Percentiles rank a stretch among this genome's conserved stretches.
phyloP scores from a whole-genome alignment of 2,113 vertebrate species.

The Thunnus maccoyii region DNA sequence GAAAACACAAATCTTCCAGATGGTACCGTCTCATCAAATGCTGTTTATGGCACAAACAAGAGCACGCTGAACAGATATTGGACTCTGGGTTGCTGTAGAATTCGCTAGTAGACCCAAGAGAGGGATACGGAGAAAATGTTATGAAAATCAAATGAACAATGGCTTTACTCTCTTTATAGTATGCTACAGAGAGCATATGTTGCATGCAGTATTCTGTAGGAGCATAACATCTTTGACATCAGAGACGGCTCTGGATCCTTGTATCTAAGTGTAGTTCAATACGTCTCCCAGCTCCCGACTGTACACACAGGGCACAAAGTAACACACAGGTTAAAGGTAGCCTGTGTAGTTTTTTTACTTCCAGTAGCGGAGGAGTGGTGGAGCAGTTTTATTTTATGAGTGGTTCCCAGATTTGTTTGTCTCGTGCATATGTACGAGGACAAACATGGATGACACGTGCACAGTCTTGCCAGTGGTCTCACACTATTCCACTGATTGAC shows the following conservation, averaged over 20 bases:
- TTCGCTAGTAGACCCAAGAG: conserved; percentile 7
- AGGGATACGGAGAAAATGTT: conserved; percentile 2
- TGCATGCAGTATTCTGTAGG: not conserved
- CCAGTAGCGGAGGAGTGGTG: too few species aligned
- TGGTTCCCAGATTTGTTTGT: too few species aligned
- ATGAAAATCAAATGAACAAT: conserved; percentile 14
- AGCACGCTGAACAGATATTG: conserved; percentile 29
- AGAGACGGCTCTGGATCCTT: not conserved
- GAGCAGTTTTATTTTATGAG: too few species aligned
- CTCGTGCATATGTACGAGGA: too few species aligned
- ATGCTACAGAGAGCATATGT: not conserved
- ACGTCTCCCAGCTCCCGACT: conserved; percentile 2
- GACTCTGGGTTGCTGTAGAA: conserved; percentile 22
- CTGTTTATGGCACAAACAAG: conserved; percentile 39
- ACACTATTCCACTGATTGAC: not conserved
- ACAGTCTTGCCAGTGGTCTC: not conserved
- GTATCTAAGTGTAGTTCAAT: not conserved
- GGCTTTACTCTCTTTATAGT: not conserved
- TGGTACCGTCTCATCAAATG: conserved; percentile 48
- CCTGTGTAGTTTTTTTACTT: too few species aligned
- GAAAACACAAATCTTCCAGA: conserved; percentile 57
- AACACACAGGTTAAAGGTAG: not conserved
- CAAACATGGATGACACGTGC: too few species aligned
- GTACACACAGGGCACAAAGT: not conserved
- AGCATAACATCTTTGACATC: not conserved